Evolutionary conservation across 37 sponge, comb jelly and placozoan species (phyloP).

Genomic region (Ianthella basta): DNA sequence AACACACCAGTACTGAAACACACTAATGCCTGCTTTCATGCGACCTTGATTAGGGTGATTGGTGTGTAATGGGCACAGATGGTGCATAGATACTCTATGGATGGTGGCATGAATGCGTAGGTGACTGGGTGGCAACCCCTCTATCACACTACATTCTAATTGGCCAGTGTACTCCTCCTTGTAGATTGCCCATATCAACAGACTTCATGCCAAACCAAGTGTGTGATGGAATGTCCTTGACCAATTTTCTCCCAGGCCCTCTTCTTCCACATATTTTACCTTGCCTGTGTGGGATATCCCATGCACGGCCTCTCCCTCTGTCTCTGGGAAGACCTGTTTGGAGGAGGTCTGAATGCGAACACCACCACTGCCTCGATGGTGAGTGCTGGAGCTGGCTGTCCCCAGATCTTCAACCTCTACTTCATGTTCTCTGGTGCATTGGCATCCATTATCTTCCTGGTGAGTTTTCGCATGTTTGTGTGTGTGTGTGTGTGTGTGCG

Average conservation of each 20-base stretch:
- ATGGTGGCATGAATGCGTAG: too few relatives aligned
- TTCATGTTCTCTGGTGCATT: constrained; percentile 16
- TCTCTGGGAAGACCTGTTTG: constrained; percentile 26
- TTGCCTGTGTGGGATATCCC: constrained; percentile 20
- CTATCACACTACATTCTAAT: too few relatives aligned
- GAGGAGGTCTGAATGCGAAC: background rate
- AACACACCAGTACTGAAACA: too few relatives aligned
- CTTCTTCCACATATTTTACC: constrained; percentile 24
- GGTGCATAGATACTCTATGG: too few relatives aligned
- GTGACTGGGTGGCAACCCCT: too few relatives aligned
- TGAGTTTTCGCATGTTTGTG: constrained; percentile 13
- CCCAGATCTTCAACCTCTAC: constrained; percentile 17
- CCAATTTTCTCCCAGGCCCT: background rate
- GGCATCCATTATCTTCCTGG: constrained; percentile 10
- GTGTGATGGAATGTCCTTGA: constrained; percentile 14
- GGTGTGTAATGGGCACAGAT: too few relatives aligned
- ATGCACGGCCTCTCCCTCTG: constrained; percentile 17
- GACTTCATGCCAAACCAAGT: too few relatives aligned
- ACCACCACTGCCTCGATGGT: background rate
- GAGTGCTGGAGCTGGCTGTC: constrained; percentile 12
- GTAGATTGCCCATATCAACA: too few relatives aligned
- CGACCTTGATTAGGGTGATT: too few relatives aligned
- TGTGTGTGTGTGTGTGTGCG: constrained; percentile 8
- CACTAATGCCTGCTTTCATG: too few relatives aligned
- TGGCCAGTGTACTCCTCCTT: too few relatives aligned